Evolutionary conservation across 2,888 invertebrate genomes (phyloP), one percentile per base, ranked within the genome.

Genomic region (Ernsta delagoae): DNA sequence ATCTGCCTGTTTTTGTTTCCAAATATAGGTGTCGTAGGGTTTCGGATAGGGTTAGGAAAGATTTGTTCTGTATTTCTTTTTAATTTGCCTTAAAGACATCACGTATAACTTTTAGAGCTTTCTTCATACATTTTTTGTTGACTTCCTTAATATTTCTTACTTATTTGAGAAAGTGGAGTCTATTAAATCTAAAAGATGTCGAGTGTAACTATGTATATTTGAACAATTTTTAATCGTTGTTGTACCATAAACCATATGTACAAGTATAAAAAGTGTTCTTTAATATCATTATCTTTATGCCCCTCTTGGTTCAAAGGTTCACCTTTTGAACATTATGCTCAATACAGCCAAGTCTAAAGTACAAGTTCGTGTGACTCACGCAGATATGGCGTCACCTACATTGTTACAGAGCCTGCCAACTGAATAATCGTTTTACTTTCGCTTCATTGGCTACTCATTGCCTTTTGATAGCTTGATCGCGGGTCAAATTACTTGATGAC

Each of bases 401-500:
- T 24, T 50, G 61, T 50, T 61, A 61, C 16, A 61, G 12, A 54
- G 53, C 43, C 36, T 54, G 57, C 65, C 65, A 57, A 48, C 65
- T 65, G 65, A 57, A 54, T 65, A 65, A 65, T 65, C 57, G 43
- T 57, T 57, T 57, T 48, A 56, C 56, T 65, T 65, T 65, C 65
- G 65, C 62, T 39, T 59, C 56, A 45, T 57, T 34, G 60, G 43
- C 9, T 66, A 59, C 61, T 41, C 54, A 71, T 61, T 53, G 67
- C 39, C 61, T 60, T 72, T 68, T 69, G 66, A 68, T 66, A 65
- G 62, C 68, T 69, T 70, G 71, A 70, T 59, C 64, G 68, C 68
- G 67, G 69, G 70, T 36, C 48, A 31, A 60, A 41, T 57, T 39
- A 39, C 12, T 57, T 57, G 39, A 57, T 57, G 36, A 39, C 36